phyloP scores from a whole-genome alignment of 2,113 vertebrate species.

The Hucho hucho region DNA sequence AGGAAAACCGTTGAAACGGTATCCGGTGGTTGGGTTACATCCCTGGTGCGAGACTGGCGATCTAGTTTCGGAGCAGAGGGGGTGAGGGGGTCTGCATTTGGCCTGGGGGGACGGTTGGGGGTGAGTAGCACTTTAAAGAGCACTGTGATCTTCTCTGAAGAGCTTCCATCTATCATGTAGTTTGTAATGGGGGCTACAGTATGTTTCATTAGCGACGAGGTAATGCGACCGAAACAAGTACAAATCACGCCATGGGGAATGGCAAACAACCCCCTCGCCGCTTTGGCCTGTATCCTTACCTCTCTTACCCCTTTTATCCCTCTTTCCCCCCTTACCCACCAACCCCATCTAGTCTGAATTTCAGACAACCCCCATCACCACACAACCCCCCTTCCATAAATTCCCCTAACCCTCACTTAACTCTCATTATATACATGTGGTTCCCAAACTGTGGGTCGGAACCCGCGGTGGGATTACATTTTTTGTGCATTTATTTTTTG shows the following conservation, averaged over 20 bases:
- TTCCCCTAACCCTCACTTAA: too few relatives aligned
- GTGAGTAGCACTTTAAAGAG: constrained; percentile 46
- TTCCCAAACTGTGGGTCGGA: too few relatives aligned
- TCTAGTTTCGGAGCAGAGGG: constrained; percentile 43
- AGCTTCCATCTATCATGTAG: constrained; percentile 56
- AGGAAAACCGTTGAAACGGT: constrained; percentile 59
- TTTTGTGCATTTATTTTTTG: too few relatives aligned
- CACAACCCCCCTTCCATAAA: too few relatives aligned
- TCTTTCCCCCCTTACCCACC: too few relatives aligned
- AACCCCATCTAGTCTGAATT: too few relatives aligned
- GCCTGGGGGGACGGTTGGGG: constrained; percentile 25
- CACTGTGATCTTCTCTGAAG: constrained; percentile 44
- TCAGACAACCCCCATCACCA: constrained; percentile 1
- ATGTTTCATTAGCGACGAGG: constrained; percentile 62
- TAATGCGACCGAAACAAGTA: constrained; percentile 63
- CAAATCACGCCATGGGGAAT: constrained; percentile 55
- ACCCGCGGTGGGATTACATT: too few relatives aligned
- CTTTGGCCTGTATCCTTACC: background rate
- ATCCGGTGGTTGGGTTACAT: constrained; percentile 53
- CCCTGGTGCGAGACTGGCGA: constrained; percentile 49
- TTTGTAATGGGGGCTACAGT: background rate
- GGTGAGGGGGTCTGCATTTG: constrained; percentile 41
- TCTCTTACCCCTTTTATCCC: too few relatives aligned
- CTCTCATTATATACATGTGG: too few relatives aligned
- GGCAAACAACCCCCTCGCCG: constrained; percentile 43